Evolutionary conservation across 23 tunicate genomes (phyloP), one percentile per base, ranked within the genome.

Genomic region (Halocynthia aurantium): DNA sequence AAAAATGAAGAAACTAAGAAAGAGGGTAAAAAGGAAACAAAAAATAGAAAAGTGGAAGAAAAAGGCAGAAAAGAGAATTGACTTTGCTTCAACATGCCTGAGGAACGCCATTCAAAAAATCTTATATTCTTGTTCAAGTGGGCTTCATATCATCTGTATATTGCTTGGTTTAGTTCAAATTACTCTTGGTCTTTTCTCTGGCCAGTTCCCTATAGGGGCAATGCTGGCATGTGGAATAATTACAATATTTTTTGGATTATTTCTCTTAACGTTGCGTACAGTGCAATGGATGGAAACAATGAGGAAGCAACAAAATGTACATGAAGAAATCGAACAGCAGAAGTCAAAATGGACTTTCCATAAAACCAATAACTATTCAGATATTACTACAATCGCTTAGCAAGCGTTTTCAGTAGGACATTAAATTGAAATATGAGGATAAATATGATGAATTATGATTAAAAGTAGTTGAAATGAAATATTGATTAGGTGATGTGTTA

Each of bases 131-230:
- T 8, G 76, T 7, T 50, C 17, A 61, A 61, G 31, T 0, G 11
- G 62, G 0, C 31, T 76, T 31, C 72, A 84, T 72, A 20, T 76
- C 51, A 10, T 80, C 5, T 71, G 88, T 70, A 8, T 81, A 40
- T 44, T 65, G 7, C 18, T 51, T 20, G 96, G 96, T 22, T 8
- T 80, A 10, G 68, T 55, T 7, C 64, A 84, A 7, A 51, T 84
- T 20, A 63, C 67, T 6, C 61, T 84, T n/a, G 96, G 96, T 8
- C 68, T 89, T 7, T 89, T 89, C 67, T 60, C 68, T 22, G 40
- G 71, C 8, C 57, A 52, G 55, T 56, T 80, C 10, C 75, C 85
- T 51, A 31, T 64, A 8, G 65, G 57, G 17, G 84, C 84, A 17
- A 51, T 84, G 67, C 22, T 89, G 21, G 12, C 75, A 8, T 67